Evolutionary conservation across 2,888 invertebrate species (phyloP), one percentile per base, ranked within the genome.

Genomic region (Leucophenga montana): DNA sequence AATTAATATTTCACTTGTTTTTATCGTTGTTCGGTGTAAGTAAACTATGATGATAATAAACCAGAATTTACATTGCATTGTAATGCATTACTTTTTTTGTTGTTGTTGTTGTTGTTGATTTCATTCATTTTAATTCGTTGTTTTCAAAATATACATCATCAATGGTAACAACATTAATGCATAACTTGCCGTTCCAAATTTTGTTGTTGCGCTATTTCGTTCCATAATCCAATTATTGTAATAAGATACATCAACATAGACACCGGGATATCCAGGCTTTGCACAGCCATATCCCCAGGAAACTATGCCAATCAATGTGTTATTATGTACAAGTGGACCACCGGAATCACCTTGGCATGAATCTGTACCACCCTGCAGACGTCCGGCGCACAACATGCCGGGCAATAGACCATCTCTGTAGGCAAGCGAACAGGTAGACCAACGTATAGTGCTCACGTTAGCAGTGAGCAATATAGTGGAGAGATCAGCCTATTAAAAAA

Each of bases 311-410:
- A 87, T 77, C 2, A 88, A 61, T 0, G 75, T 82, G 0, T 82
- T 80, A 54, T 85, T 79, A 31, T 79, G 74, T 4, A 88, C 85
- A 59, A 87, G 76, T 11, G 87, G 87, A 1, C 87, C 87, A 0
- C 87, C 87, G 0, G 87, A 87, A 48, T 87, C 87, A 1, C 87
- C 87, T 67, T 86, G 85, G 39, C 87, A 87, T 3, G 87, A 86
- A 57, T 87, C 88, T 0, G 83, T 85, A 39, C 85, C 87, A 3
- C 87, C 87, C 8, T 66, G 73, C n/a, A 85, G 69, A 2, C 72
- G 72, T 0, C 87, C 87, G 0, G 88, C 87, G 33, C 87, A 87
- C n/a, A 87, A 62, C 87, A 87, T 87, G 3, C 87, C 88, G 0
- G 77, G 66, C 16, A 78, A 70, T 46, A 88, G 50, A 3, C 73